Percentiles rank a stretch among this genome's conserved stretches.
These are phyloP conservation scores for Botrylloides violaceus DNA, from an alignment of 23 tunicate genomes.

Conservation along the genomic window DNA sequence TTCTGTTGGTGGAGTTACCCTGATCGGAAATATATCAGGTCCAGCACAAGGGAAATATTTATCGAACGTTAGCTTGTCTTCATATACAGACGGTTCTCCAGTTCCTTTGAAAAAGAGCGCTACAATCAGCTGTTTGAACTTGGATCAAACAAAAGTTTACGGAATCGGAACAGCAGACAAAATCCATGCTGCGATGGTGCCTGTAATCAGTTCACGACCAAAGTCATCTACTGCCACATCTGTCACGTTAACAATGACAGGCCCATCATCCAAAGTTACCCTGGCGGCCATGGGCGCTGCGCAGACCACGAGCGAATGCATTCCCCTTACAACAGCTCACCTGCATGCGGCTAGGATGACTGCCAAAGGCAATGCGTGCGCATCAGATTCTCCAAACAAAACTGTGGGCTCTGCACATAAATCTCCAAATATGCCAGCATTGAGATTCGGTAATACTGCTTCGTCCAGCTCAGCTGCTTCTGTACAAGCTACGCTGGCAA, in stretches of 20 bases:
- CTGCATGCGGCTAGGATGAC: neutral
- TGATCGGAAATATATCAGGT: neutral
- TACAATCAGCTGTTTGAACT: neutral
- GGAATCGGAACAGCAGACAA: neutral
- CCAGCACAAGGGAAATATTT: conserved; percentile 10
- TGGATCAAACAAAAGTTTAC: neutral
- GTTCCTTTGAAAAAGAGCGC: neutral
- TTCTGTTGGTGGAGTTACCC: neutral
- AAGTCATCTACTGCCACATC: conserved; percentile 6
- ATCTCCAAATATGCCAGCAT: neutral
- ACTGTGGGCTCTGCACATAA: neutral
- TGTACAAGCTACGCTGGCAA: neutral
- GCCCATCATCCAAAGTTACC: conserved; percentile 8
- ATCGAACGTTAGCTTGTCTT: conserved; percentile 1
- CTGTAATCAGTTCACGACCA: neutral
- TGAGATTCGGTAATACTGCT: conserved; percentile 17
- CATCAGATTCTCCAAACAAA: neutral
- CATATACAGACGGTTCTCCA: neutral
- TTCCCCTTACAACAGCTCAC: neutral
- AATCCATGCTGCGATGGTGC: conserved; percentile 15
- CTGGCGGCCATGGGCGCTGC: neutral
- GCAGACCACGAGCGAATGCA: neutral
- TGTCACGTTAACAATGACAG: conserved; percentile 11
- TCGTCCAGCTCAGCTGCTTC: neutral
- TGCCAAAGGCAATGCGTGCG: neutral